phyloP scores from a whole-genome alignment of 2,113 vertebrate species.

The Nothobranchius kuhntae region DNA sequence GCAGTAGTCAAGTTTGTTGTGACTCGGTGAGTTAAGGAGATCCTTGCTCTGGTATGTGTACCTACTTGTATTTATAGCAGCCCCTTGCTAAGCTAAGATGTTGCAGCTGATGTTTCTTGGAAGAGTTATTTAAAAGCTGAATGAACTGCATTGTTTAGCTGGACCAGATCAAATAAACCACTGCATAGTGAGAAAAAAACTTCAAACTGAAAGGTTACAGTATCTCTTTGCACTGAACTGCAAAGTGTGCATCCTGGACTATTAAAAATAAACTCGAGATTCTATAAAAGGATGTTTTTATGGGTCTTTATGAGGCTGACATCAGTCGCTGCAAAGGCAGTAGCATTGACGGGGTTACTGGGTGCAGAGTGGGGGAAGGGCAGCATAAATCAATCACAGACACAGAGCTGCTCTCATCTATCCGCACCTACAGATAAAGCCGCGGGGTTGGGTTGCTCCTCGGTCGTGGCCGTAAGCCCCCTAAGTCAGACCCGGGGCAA shows the following conservation, averaged over 20 bases:
- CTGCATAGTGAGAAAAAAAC: neutral
- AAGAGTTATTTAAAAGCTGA: neutral
- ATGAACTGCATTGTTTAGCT: slow-evolving; percentile 5
- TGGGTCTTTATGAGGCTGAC: slow-evolving; percentile 42
- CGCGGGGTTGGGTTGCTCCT: slow-evolving; percentile 51
- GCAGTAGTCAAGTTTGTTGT: slow-evolving; percentile 44
- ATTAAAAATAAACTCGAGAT: slow-evolving; percentile 21
- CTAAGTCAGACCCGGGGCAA: slow-evolving; percentile 61
- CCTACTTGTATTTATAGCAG: neutral
- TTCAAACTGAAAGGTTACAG: neutral
- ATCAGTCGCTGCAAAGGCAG: slow-evolving; percentile 55
- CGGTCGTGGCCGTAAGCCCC: slow-evolving; percentile 58
- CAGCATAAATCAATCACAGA: slow-evolving; percentile 72
- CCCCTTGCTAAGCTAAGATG: slow-evolving; percentile 3
- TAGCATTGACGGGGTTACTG: slow-evolving; percentile 44
- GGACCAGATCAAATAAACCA: neutral
- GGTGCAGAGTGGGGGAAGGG: slow-evolving; percentile 64
- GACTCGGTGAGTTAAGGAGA: slow-evolving; percentile 40
- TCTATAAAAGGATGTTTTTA: slow-evolving; percentile 13
- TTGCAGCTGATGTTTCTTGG: neutral
- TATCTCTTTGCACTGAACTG: slow-evolving; percentile 15
- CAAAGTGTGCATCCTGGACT: slow-evolving; percentile 25
- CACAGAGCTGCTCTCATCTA: slow-evolving; percentile 64
- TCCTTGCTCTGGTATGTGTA: neutral
- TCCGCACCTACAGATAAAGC: slow-evolving; percentile 74